Conservation (phyloP, 2,113 vertebrate genomes). For the Laterallus jamaicensis region DNA sequence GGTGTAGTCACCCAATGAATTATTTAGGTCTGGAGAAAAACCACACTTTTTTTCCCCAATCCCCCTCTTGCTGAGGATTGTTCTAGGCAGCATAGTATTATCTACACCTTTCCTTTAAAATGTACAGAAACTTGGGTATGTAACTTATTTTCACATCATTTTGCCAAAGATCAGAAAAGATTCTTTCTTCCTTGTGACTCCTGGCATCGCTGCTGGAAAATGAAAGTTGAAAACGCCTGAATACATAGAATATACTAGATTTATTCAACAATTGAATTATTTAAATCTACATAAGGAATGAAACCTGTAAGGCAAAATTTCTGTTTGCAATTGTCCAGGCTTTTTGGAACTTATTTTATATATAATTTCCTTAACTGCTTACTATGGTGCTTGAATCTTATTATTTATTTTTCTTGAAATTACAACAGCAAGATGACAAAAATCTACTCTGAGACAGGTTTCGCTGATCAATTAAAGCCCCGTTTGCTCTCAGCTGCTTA, state of each 20-base stretch:
- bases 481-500: constrained; percentile 17
- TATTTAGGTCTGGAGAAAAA: constrained; percentile 17
- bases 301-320: constrained; percentile 69
- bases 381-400: constrained; percentile 61
- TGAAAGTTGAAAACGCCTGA: constrained; percentile 44
- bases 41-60: background rate
- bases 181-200: constrained; percentile 11
- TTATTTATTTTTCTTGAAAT: constrained; percentile 73
- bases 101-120: background rate
- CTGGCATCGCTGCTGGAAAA: constrained; percentile 52
- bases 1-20: constrained; percentile 48
- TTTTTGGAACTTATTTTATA: constrained; percentile 69
- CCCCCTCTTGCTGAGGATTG: background rate
- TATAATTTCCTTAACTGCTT: constrained; percentile 72
- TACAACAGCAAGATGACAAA: constrained; percentile 66
- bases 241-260: constrained; percentile 63
- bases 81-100: constrained; percentile 13
- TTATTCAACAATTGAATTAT: constrained; percentile 75
- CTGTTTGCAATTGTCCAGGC: constrained; percentile 48
- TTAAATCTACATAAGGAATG: constrained; percentile 75
- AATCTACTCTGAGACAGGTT: constrained; percentile 61
- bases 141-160: constrained; percentile 49
- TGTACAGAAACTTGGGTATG: background rate
- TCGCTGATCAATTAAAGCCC: constrained; percentile 65
- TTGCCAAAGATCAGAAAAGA: constrained; percentile 1